phyloP scores from a whole-genome alignment of 2,113 vertebrate genomes.

The Phycodurus eques region DNA sequence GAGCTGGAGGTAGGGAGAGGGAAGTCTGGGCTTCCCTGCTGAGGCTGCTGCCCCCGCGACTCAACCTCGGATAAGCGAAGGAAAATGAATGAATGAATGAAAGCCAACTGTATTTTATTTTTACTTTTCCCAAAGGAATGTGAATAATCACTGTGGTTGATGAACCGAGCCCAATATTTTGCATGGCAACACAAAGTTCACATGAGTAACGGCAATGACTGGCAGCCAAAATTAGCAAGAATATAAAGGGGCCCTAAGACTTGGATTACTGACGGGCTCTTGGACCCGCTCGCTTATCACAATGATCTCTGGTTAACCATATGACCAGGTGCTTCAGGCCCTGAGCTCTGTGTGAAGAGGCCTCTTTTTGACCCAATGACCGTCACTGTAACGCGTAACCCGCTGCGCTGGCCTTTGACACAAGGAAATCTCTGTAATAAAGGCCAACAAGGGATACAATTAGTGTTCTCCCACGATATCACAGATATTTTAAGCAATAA shows the following conservation, averaged over 20 bases:
- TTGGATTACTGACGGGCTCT: conserved; percentile 21
- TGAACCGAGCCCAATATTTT: background rate
- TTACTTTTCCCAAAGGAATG: background rate
- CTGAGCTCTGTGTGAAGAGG: conserved; percentile 20
- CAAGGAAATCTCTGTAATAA: too few species aligned
- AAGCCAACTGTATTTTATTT: background rate
- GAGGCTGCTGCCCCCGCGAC: too few species aligned
- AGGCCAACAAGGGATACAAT: too few species aligned
- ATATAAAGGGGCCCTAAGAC: conserved; percentile 15
- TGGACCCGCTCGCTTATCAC: conserved; percentile 25
- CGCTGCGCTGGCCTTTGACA: too few species aligned
- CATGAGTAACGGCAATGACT: conserved; percentile 10
- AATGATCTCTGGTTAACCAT: conserved; percentile 46
- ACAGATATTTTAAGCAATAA: too few species aligned
- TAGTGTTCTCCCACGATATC: too few species aligned
- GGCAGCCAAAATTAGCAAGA: background rate
- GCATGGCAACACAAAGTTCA: background rate
- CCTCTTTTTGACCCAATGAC: conserved; percentile 11
- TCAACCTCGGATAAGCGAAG: too few species aligned
- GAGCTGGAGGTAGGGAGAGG: too few species aligned
- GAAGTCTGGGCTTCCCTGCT: too few species aligned
- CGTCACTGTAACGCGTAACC: background rate
- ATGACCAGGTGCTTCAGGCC: conserved; percentile 25
- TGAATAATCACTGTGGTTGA: background rate
- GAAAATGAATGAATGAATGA: background rate